These are phyloP conservation scores for Phalacrocorax pelagicus DNA, from an alignment of 2,113 vertebrate genomes.

Conservation along the genomic window DNA sequence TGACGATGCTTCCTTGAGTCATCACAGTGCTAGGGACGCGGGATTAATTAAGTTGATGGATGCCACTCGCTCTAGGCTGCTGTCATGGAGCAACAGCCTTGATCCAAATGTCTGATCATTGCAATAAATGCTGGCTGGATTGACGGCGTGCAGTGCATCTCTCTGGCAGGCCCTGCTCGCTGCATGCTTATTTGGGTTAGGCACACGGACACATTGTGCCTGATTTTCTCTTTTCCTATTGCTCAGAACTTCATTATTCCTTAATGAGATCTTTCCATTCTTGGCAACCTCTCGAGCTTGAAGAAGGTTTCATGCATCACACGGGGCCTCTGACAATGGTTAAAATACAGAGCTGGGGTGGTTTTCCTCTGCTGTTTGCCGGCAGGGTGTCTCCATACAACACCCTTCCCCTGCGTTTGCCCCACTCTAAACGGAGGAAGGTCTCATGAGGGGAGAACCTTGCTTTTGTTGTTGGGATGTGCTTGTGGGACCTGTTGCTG, in stretches of 20 bases:
- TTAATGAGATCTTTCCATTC: constrained; percentile 19
- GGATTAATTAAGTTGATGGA: background rate
- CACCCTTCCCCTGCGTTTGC: background rate
- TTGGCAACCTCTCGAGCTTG: background rate
- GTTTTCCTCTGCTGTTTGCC: background rate
- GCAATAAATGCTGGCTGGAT: background rate
- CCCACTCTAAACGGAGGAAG: accelerated
- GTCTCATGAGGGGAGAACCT: background rate
- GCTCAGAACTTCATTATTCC: background rate
- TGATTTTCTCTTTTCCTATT: background rate
- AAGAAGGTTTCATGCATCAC: background rate
- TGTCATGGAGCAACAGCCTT: background rate
- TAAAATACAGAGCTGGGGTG: background rate
- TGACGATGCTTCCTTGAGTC: background rate
- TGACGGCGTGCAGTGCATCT: background rate
- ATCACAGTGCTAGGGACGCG: accelerated
- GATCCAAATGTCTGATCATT: background rate
- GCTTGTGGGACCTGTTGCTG: background rate
- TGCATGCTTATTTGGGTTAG: background rate
- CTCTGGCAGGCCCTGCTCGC: background rate
- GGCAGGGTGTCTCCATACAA: background rate
- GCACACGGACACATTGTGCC: background rate
- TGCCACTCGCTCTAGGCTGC: background rate
- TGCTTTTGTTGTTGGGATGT: accelerated
- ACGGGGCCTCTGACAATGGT: background rate